Base-by-base conservation (phyloP, 2,113 vertebrate genomes). In the Chaetura pelagica region DNA sequence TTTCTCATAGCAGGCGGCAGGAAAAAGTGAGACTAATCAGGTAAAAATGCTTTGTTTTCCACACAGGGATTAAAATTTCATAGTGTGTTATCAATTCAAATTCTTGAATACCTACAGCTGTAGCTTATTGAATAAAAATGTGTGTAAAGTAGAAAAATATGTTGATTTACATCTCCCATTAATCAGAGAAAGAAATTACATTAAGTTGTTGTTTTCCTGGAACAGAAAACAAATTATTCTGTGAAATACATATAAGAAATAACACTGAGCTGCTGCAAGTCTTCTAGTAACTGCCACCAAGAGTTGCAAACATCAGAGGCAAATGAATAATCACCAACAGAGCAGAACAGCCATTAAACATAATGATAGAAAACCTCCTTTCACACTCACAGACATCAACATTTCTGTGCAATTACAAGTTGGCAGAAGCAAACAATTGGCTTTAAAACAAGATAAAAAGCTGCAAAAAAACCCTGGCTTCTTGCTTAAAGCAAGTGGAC, bases 181-280 rank as follows among this genome's bases (percentile, higher is more conserved):
- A 96, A 97, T 98, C 93, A 97, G 52, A 92, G 83, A 35, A 95
- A 94, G 77, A 94, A 85, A 95, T 67, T 92, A 48, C 84, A 95
- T 93, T 94, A 95, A 74, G 48, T 84, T 84, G 84, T 59, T 83
- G 24, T 71, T 97, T 97, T 89, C 87, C 93, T 96, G 66, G 48
- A 96, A 90, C 26, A 82, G 84, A 84, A 91, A 91, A 93, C 71
- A 78, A 82, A 85, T 87, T 54, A 51, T 89, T 95, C 90, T 59
- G 49, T 92, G 77, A 94, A 86, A 92, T 73, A 76, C 44, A 55
- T 75, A 86, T 49, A 92, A 52, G 55, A 90, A 90, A 61, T 30
- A 88, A 71, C 52, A 59, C 27, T 0, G 0, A 92, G 75, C 55
- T 69, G 35, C 83, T 92, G 77, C 67, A 87, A 63, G 68, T 91